Conservation (phyloP, 2,888 invertebrate species). For the Incurvaria masculella region DNA sequence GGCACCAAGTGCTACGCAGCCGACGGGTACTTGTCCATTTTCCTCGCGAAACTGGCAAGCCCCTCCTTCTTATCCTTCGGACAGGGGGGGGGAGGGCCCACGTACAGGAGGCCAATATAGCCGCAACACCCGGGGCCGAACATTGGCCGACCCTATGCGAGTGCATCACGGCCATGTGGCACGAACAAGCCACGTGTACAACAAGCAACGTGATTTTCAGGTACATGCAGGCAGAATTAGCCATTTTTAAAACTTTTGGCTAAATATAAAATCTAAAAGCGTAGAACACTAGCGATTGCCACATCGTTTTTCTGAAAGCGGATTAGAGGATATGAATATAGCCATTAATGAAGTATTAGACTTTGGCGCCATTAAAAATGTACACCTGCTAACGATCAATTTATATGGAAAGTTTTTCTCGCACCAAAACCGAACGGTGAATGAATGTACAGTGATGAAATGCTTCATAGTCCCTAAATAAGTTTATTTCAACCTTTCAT, state of each 20-base stretch:
- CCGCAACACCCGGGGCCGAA: too few relatives aligned
- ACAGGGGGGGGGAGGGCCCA: too few relatives aligned
- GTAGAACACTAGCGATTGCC: background rate
- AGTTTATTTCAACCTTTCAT: conserved; percentile 15
- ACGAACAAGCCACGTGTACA: background rate
- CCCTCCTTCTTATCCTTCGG: too few relatives aligned
- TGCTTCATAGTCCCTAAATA: conserved; percentile 17
- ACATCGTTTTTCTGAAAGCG: background rate
- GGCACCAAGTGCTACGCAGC: too few relatives aligned
- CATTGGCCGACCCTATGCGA: too few relatives aligned
- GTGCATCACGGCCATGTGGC: too few relatives aligned
- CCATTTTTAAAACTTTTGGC: conserved; percentile 1
- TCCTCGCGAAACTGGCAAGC: too few relatives aligned
- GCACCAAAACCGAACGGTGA: conserved; percentile 15
- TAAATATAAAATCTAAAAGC: background rate
- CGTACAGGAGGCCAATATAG: too few relatives aligned
- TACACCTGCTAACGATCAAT: conserved; percentile 11
- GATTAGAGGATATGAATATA: background rate
- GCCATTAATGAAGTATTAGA: conserved; percentile 4
- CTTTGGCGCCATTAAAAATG: conserved; percentile 4
- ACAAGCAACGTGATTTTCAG: conserved; percentile 6
- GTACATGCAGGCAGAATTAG: conserved; percentile 6
- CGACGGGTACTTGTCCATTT: too few relatives aligned
- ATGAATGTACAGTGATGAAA: too few relatives aligned
- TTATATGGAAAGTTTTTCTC: conserved; percentile 16